Evolutionary conservation across 2,888 invertebrate genomes (phyloP).

Genomic region (Pyrgus malvae): DNA sequence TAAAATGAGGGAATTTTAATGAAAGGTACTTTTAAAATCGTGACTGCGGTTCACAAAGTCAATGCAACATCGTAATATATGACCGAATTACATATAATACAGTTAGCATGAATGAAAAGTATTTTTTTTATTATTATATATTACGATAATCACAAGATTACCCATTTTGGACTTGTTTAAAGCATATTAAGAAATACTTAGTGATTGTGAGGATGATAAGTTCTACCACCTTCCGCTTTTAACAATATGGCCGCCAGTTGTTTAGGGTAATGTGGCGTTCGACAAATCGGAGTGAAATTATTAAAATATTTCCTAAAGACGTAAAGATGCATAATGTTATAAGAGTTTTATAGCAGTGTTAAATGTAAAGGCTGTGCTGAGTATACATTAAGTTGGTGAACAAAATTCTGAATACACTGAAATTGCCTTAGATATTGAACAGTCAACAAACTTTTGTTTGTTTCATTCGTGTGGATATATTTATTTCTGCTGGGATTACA

Average conservation of each 20-base stretch:
- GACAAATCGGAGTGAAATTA: slow-evolving; percentile 78
- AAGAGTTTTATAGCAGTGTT: slow-evolving; percentile 78
- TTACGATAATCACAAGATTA: background rate
- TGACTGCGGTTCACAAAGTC: slow-evolving; percentile 35
- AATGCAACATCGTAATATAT: slow-evolving; percentile 34
- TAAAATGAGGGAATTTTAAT: slow-evolving; percentile 8
- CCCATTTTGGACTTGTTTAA: slow-evolving; percentile 5
- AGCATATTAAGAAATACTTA: background rate
- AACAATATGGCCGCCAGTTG: slow-evolving; percentile 82
- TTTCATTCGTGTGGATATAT: slow-evolving; percentile 72
- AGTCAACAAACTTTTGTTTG: slow-evolving; percentile 83
- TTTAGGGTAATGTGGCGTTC: slow-evolving; percentile 82
- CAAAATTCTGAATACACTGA: slow-evolving; percentile 69
- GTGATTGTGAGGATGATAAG: slow-evolving; percentile 44
- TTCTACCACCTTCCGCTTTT: slow-evolving; percentile 65
- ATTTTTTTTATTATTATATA: background rate
- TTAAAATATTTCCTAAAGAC: slow-evolving; percentile 73
- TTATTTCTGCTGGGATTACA: slow-evolving; percentile 64
- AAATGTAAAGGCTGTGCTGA: slow-evolving; percentile 64
- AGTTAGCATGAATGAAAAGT: background rate
- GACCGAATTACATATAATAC: background rate
- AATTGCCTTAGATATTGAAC: slow-evolving; percentile 76
- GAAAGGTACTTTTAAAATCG: slow-evolving; percentile 33
- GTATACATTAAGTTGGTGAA: slow-evolving; percentile 66
- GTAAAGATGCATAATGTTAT: slow-evolving; percentile 77